These are phyloP conservation scores for Hystrix cristata DNA, from an alignment of 2,113 vertebrate genomes.

Conservation along the genomic window DNA sequence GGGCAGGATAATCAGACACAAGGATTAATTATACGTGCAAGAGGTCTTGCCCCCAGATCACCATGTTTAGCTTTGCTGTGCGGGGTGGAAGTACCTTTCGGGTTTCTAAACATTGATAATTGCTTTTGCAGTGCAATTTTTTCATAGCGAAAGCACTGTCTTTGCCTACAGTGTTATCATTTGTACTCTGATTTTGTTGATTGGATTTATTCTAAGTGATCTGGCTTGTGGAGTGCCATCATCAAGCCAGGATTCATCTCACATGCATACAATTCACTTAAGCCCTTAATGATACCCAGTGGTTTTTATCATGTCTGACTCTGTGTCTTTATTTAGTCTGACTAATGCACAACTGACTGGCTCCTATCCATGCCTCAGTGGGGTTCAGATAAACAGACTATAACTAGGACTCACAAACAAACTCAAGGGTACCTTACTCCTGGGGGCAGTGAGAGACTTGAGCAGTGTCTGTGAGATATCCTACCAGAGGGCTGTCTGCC, in stretches of 20 bases:
- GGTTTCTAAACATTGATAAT: conserved; percentile 10
- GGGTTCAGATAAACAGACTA: conserved; percentile 44
- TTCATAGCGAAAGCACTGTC: neutral
- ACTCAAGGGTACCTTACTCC: neutral
- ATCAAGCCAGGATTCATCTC: conserved; percentile 41
- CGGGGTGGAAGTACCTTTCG: neutral
- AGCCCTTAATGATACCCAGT: conserved; percentile 3
- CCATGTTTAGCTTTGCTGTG: neutral
- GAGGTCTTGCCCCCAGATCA: neutral
- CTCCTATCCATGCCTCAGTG: neutral
- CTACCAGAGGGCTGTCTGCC: neutral
- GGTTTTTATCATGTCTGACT: conserved; percentile 56
- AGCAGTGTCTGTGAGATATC: neutral
- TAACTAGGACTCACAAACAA: neutral
- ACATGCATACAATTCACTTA: conserved; percentile 52
- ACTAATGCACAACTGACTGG: conserved; percentile 29
- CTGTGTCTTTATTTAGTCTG: conserved; percentile 73
- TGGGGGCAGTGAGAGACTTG: neutral
- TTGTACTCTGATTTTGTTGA: conserved; percentile 10
- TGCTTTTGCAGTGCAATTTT: neutral
- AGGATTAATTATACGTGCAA: neutral
- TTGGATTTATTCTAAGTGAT: conserved; percentile 36
- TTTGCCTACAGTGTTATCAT: neutral
- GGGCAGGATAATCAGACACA: neutral
- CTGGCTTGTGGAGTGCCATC: neutral